Conservation (phyloP, 2,797 vertebrate species). For the Amazona finschi region DNA sequence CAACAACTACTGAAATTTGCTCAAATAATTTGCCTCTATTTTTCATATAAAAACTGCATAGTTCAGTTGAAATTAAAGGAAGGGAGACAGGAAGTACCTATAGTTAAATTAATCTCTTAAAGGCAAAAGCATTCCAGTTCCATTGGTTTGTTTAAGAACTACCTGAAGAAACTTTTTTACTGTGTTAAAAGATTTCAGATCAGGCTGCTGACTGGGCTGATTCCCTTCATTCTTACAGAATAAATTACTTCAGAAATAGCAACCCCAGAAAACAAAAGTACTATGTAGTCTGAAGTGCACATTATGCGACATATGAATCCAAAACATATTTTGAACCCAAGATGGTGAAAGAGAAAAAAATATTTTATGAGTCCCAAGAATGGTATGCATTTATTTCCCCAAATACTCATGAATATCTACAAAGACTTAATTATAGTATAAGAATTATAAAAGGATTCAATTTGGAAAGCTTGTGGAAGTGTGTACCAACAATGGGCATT, state of each 20-base stretch:
- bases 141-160: neutral
- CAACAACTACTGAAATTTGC: neutral
- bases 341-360: neutral
- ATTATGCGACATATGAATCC: neutral
- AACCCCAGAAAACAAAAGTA: neutral
- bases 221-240: neutral
- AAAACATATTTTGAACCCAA: neutral
- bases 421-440: neutral
- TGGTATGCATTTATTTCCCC: neutral
- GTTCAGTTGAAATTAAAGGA: neutral
- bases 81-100: neutral
- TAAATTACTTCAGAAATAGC: neutral
- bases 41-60: neutral
- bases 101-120: neutral
- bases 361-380: neutral
- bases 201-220: neutral
- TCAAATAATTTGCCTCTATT: neutral
- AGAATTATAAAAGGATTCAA: neutral
- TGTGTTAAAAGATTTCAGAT: neutral
- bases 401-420: neutral
- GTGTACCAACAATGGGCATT: neutral
- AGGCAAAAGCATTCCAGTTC: neutral
- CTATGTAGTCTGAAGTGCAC: neutral
- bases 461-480: neutral
- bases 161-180: neutral